Base-by-base conservation (phyloP, 2,113 vertebrate species). In the Theristicus caerulescens region DNA sequence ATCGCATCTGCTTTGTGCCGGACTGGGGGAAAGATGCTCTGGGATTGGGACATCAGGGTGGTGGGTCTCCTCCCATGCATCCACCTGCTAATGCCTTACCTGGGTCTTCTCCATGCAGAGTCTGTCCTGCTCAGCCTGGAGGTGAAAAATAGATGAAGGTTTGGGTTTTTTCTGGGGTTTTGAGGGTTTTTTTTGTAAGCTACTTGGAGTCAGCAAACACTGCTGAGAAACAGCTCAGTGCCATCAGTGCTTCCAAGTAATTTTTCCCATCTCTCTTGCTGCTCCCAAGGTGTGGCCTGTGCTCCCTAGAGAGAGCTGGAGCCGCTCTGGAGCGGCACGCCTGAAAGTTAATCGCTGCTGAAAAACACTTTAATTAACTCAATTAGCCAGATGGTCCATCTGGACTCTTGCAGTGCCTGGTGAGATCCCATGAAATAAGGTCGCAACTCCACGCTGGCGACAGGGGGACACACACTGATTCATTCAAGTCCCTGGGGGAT, bases 361-460 rank as follows among this genome's bases (percentile, higher is more conserved):
- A 82, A 89, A 94, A 95, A 76, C 3, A 3, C 91, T 91, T 92
- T 96, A 96, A 95, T 97, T 95, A 95, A 94, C 86, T 94, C 74
- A 49, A 51, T 93, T 95, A 93, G 82, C 89, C 91, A 89, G 94
- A 85, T 16, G 1, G 78, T 70, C 93, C 86, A 80, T 88, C 93
- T 84, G 91, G 83, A 55, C 88, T 93, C 82, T 22, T 34, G 51
- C 90, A 64, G 92, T 1, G 26, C 72, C 77, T 58, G 44, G 6
- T 90, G 89, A 88, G 84, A 84, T 77, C 32, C 34, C 0, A 1
- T 29, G 81, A 32, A 94, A 65, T 10, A 32, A 73, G 94, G 94
- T 76, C 18, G 0, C 22, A 46, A 19, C 70, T 82, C 52, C 49
- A 15, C 6, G 18, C 32, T 0, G 0, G 51, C 2, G 9, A 59